Evolutionary conservation across 2,113 vertebrate species (phyloP).

Genomic region (Xiphophorus hellerii): DNA sequence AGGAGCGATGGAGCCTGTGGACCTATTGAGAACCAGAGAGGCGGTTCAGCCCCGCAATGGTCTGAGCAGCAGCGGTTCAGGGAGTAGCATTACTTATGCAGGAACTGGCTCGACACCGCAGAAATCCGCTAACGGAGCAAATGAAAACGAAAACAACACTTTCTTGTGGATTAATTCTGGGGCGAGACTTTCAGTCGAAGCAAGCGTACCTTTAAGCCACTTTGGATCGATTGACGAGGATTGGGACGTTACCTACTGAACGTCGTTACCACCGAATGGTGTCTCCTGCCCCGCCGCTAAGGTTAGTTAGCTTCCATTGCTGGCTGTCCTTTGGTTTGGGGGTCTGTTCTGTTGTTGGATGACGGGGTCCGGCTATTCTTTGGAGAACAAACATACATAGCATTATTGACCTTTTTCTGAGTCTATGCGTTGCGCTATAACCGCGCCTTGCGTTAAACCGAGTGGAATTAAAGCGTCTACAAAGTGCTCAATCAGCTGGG

Average conservation of each 20-base stretch:
- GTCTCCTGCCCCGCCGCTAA: constrained; percentile 59
- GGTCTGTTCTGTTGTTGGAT: constrained; percentile 61
- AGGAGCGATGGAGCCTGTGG: constrained; percentile 59
- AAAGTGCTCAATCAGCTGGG: not conserved
- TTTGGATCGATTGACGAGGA: constrained; percentile 37
- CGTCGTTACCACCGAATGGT: constrained; percentile 61
- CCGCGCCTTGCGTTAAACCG: not conserved
- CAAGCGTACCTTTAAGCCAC: constrained; percentile 14
- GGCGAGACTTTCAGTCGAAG: constrained; percentile 35
- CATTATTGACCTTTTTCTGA: constrained; percentile 45
- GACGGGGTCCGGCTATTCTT: constrained; percentile 69
- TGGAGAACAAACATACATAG: constrained; percentile 58
- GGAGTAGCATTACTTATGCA: constrained; percentile 58
- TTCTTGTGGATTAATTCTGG: constrained; percentile 72
- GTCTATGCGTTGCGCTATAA: constrained; percentile 19
- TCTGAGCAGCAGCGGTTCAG: constrained; percentile 50
- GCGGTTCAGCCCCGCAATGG: constrained; percentile 63
- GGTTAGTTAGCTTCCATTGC: constrained; percentile 75
- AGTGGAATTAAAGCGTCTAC: not conserved
- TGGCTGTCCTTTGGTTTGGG: constrained; percentile 46
- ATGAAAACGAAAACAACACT: constrained; percentile 59
- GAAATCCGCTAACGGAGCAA: constrained; percentile 59
- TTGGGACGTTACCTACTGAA: constrained; percentile 33
- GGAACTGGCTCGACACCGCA: constrained; percentile 57
- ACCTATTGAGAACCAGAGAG: constrained; percentile 72